Evolutionary conservation across 2,113 vertebrate genomes (phyloP), one percentile per base, ranked within the genome.

Genomic region (Lagopus leucura): DNA sequence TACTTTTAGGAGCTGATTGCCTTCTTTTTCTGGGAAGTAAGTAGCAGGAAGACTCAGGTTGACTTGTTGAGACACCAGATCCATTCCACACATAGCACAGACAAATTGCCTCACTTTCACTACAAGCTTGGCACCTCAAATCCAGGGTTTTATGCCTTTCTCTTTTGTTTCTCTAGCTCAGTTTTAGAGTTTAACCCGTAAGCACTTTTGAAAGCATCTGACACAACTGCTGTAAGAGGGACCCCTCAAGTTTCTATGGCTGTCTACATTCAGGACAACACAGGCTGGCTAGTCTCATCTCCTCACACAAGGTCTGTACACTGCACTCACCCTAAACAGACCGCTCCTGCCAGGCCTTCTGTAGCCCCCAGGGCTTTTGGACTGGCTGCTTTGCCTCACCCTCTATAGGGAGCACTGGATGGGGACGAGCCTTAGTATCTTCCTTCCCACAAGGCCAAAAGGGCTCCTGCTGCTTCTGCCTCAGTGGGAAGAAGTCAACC

Each of bases 311-410:
- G 21, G 73, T 21, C 5, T 21, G 43, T 57, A 40, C 32, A 16
- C 34, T 27, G 2, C 3, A 0, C n/a, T 48, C 57, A n/a, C 4
- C 13, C n/a, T n/a, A 25, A 69, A 57, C 11, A 6, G 0, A 0
- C 4, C 45, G 0, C 2, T 4, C 2, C 30, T 42, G 32, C 8
- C 15, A 70, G 43, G 13, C 19, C 32, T 65, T 81, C 60, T 57
- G 11, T 57, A 27, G 47, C 38, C 38, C 25, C 3, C 3, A 40
- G 43, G 38, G 17, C 25, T 71, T 7, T 40, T 22, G 38, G 27
- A 6, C 40, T 22, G 45, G 17, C 38, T 73, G 27, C 8, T 82
- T 72, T 73, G 18, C 9, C 6, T 3, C 6, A 4, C 0, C 25
- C 13, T 65, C 38, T 57, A 34, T 22, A 13, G 15, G 40, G 24